These are phyloP conservation scores for Tenrec ecaudatus DNA, from an alignment of 2,113 vertebrate genomes.

Conservation along the genomic window DNA sequence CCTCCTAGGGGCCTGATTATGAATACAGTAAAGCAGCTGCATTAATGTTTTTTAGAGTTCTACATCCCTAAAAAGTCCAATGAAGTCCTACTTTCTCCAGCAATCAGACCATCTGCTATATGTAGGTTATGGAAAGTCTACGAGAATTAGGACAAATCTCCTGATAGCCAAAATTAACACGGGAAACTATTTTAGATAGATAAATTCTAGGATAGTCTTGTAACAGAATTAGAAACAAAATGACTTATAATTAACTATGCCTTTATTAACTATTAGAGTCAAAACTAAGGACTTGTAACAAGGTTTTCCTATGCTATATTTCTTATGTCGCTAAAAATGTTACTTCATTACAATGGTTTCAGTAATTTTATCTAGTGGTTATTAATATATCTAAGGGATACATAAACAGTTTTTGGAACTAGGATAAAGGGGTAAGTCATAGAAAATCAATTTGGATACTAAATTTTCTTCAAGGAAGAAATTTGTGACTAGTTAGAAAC, in stretches of 20 bases:
- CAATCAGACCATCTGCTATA: not conserved
- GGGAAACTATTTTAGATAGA: constrained; percentile 57
- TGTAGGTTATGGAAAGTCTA: constrained; percentile 6
- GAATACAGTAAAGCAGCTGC: not conserved
- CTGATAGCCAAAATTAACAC: constrained; percentile 50
- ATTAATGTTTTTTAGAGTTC: not conserved
- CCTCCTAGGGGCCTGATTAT: not conserved
- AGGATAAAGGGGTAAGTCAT: not conserved
- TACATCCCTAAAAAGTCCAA: not conserved
- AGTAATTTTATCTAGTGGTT: constrained; percentile 20
- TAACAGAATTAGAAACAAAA: constrained; percentile 65
- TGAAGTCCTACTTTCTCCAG: not conserved
- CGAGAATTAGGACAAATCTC: constrained; percentile 66
- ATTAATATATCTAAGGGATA: not conserved
- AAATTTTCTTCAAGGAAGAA: constrained; percentile 40
- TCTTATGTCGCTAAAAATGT: constrained; percentile 39
- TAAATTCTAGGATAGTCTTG: constrained; percentile 46
- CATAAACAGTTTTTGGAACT: not conserved
- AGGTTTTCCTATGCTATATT: not conserved
- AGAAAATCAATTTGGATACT: constrained; percentile 43
- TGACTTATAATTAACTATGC: constrained; percentile 15
- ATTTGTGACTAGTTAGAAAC: constrained; percentile 22
- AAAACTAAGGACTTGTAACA: constrained; percentile 24
- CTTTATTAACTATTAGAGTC: constrained; percentile 47
- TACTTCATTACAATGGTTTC: constrained; percentile 17